Conservation (phyloP, 1,140 invertebrate genomes). For the Acyrthosiphon pisum region DNA sequence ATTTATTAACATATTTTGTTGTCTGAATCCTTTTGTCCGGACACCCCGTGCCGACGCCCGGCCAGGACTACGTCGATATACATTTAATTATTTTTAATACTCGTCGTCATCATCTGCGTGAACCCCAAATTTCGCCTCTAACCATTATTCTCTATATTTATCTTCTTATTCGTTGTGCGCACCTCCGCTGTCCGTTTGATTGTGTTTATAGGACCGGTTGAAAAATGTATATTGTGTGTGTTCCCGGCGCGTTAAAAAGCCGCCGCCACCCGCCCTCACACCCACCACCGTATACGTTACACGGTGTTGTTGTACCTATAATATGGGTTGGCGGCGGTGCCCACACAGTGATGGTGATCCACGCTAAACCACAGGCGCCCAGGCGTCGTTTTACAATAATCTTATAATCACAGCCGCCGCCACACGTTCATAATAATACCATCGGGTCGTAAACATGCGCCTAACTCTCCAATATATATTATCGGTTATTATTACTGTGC, state of each 20-base stretch:
- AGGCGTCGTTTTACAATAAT: constrained; percentile 45
- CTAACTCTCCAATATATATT: not conserved
- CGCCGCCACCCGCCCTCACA: not conserved
- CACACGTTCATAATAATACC: constrained; percentile 28
- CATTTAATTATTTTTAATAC: constrained; percentile 56
- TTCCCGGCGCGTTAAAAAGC: constrained; percentile 40
- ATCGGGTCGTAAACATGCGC: constrained; percentile 23
- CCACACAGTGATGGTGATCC: not conserved
- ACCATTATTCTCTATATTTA: constrained; percentile 23
- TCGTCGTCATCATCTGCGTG: constrained; percentile 10
- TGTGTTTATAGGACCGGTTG: constrained; percentile 54
- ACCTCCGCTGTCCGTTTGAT: constrained; percentile 17
- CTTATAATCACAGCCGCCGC: constrained; percentile 21
- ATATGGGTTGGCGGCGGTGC: not conserved
- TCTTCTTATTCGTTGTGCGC: not conserved
- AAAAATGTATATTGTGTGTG: constrained; percentile 21
- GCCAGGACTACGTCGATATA: not conserved
- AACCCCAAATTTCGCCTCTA: constrained; percentile 53
- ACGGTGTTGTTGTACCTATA: not conserved
- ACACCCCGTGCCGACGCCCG: constrained; percentile 25
- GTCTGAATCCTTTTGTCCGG: constrained; percentile 47
- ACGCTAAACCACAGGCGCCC: constrained; percentile 41
- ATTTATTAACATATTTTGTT: constrained; percentile 52
- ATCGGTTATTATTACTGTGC: not conserved
- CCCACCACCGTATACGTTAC: not conserved